phyloP scores from a whole-genome alignment of 2,113 vertebrate genomes.

The Tiliqua scincoides region DNA sequence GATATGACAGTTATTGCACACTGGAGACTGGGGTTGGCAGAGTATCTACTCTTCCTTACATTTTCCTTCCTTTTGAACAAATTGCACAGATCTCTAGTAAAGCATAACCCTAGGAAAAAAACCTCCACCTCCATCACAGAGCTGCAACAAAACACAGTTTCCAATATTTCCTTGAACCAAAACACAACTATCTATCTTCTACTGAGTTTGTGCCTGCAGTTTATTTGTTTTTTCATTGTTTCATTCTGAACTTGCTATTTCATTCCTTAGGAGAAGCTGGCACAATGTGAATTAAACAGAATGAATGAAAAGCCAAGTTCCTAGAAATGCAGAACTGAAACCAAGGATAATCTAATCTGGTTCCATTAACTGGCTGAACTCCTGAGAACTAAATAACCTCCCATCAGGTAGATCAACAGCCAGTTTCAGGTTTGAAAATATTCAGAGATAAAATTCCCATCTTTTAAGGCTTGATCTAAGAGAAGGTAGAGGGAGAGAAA shows the following conservation, averaged over 20 bases:
- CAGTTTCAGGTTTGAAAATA: neutral
- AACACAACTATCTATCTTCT: neutral
- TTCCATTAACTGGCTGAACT: neutral
- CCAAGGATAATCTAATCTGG: neutral
- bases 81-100: slow-evolving; percentile 16
- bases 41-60: slow-evolving; percentile 15
- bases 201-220: neutral
- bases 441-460: neutral
- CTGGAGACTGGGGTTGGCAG: slow-evolving; percentile 51
- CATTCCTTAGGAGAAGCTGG: too few species aligned
- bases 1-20: slow-evolving; percentile 46
- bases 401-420: neutral
- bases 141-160: slow-evolving; percentile 10
- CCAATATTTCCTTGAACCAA: neutral
- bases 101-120: neutral
- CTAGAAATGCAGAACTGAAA: neutral
- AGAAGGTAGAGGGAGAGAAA: neutral
- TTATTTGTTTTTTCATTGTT: neutral
- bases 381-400: neutral
- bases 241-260: neutral
- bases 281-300: neutral
- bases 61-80: slow-evolving; percentile 39
- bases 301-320: neutral
- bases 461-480: neutral
- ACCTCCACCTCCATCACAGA: neutral